A percentile compares a stretch with the other conserved stretches of the same genome.
Evolutionary conservation across 2,113 vertebrate species (phyloP).

Genomic region (Ardeotis arabs): DNA sequence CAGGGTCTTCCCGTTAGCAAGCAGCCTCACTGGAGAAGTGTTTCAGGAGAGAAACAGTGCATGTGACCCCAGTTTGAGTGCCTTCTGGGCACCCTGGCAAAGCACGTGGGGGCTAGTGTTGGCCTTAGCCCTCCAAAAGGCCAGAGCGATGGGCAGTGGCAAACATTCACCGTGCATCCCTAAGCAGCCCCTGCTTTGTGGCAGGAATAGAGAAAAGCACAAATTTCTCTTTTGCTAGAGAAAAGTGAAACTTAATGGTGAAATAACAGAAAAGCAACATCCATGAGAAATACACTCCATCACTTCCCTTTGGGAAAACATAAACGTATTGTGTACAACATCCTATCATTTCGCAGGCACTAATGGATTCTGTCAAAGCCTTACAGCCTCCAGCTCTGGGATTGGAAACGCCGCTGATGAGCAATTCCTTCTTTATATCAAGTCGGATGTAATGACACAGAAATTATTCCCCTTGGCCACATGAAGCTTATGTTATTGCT

Average conservation of each 20-base stretch:
- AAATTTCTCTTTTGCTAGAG: background rate
- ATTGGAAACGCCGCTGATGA: rapidly evolving
- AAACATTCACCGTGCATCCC: background rate
- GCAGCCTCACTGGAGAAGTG: background rate
- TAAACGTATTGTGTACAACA: rapidly evolving
- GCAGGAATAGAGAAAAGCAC: background rate
- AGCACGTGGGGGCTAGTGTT: background rate
- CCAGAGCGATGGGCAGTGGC: background rate
- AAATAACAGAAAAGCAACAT: background rate
- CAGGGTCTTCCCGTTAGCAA: background rate
- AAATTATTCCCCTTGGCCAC: background rate
- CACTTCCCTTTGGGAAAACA: background rate
- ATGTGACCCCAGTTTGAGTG: background rate
- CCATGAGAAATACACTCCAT: background rate
- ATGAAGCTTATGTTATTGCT: background rate
- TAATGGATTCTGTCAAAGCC: background rate
- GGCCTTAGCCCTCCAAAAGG: background rate
- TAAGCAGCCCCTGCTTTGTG: background rate
- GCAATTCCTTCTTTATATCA: background rate
- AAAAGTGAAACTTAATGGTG: background rate
- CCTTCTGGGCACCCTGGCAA: background rate
- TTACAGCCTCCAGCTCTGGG: background rate
- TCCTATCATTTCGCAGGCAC: background rate
- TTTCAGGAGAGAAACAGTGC: background rate
- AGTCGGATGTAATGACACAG: background rate